phyloP scores from a whole-genome alignment of 23 tunicate species.

The Clavelina lepadiformis region DNA sequence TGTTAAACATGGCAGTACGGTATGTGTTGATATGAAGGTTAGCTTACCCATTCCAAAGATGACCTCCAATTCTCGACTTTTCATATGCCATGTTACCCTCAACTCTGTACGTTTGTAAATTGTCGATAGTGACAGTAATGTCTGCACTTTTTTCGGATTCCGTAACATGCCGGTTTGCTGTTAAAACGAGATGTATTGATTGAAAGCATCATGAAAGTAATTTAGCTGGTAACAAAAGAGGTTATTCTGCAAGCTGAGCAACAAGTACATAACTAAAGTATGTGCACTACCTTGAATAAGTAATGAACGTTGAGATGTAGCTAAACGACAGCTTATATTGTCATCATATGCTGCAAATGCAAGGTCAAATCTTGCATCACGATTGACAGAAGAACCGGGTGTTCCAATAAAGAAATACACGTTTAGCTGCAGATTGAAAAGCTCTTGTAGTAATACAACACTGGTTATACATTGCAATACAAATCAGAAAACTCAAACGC shows the following conservation, averaged over 20 bases:
- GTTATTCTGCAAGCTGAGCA: too few species aligned
- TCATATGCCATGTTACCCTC: constrained; percentile 3
- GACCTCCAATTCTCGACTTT: constrained; percentile 10
- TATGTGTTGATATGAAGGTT: too few species aligned
- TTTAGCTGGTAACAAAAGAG: too few species aligned
- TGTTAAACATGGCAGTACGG: too few species aligned
- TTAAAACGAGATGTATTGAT: too few species aligned
- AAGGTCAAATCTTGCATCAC: not conserved
- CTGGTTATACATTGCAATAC: too few species aligned
- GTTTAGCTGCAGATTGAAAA: not conserved
- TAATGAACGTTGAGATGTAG: constrained; percentile 2
- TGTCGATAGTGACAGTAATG: constrained; percentile 2
- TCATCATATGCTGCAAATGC: not conserved
- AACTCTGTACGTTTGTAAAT: constrained; percentile 2
- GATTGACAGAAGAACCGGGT: constrained; percentile 4
- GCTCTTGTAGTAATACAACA: too few species aligned
- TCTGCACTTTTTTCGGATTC: constrained; percentile 6
- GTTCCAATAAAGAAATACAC: constrained; percentile 14
- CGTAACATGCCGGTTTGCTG: not conserved
- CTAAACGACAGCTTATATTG: constrained; percentile 1
- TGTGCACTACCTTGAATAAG: constrained; percentile 2
- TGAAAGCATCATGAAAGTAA: too few species aligned
- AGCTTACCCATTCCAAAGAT: constrained; percentile 23
- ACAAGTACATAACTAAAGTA: too few species aligned
- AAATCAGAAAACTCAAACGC: too few species aligned